Base-by-base conservation (phyloP, 1,140 invertebrate species). In the Aporrectodea caliginosa region DNA sequence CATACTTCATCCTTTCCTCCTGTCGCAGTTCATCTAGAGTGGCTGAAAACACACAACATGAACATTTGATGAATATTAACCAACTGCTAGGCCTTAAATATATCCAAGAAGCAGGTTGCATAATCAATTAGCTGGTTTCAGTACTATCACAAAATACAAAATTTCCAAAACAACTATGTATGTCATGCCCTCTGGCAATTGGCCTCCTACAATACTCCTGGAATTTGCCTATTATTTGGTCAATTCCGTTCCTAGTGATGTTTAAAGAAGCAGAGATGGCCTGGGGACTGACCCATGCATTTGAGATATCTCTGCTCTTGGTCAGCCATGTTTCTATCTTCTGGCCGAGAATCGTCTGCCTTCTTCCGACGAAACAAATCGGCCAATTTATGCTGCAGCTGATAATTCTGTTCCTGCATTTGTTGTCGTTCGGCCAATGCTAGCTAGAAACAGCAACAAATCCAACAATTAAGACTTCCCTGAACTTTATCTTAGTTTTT, bases 281-380 rank as follows among this genome's bases (percentile, higher is more conserved):
- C n/a, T n/a, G n/a, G n/a, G n/a, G n/a, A 79, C 84, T 78, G 84
- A 89, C 88, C 84, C 85, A 88, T 88, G 80, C 87, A 87, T 83
- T 88, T 89, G 14, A 88, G 82, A 79, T 88, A 89, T 81, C 87
- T 83, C 78, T 88, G 86, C 78, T 88, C 87, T 73, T 88, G 87
- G 76, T 89, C 88, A 33, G 85, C 84, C 29, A 85, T 84, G 80
- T 85, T 87, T 81, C 87, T 88, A 70, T 88, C 86, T 35, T 86
- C 85, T 76, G 85, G 84, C 76, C 84, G 70, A 6, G 34, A 75
- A 33, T 84, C 83, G 6, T 86, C 85, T 78, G 88, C 85, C 79
- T 88, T 88, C 80, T 87, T 88, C 82, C 88, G 88, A n/a, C 84
- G 79, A 81, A 89, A 89, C 77, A 85, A 86, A 34, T 88, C 86